Percentiles rank a stretch among this genome's conserved stretches.
These are phyloP conservation scores for Drepanosiphum platanoidis DNA, from an alignment of 2,888 invertebrate species.

Conservation along the genomic window DNA sequence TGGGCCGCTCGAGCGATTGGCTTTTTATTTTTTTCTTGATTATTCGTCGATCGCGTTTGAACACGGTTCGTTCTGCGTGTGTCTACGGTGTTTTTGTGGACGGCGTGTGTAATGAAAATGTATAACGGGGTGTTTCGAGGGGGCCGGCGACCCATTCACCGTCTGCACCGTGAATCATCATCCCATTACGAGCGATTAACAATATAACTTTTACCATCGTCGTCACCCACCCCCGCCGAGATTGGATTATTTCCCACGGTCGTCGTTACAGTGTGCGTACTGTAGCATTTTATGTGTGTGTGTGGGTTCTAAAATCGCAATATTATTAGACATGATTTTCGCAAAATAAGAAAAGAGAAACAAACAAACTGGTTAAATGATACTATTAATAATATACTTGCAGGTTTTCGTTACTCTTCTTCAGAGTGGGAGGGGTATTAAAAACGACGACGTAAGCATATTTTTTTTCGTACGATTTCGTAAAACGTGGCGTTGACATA, in stretches of 20 bases:
- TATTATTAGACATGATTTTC: constrained; percentile 15
- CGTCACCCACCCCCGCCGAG: not conserved
- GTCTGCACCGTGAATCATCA: not conserved
- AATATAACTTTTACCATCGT: not conserved
- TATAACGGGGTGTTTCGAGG: not conserved
- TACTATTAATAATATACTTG: not conserved
- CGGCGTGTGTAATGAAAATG: no score
- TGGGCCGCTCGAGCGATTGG: no score
- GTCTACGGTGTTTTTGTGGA: no score
- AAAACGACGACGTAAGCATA: constrained; percentile 39
- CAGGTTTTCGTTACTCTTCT: not conserved
- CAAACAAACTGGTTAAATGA: not conserved
- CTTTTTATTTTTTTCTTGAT: no score
- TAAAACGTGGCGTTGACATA: not conserved
- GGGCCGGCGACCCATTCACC: not conserved
- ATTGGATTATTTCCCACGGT: not conserved
- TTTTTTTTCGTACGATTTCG: constrained; percentile 36
- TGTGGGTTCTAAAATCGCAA: not conserved
- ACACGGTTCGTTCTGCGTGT: no score
- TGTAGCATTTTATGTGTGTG: not conserved
- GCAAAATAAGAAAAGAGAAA: not conserved
- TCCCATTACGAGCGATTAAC: no score
- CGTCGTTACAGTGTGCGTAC: not conserved
- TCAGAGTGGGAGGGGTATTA: not conserved
- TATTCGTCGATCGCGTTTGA: no score